Base-by-base conservation (phyloP, 2,113 vertebrate genomes). In the Dicrurus megarhynchus region DNA sequence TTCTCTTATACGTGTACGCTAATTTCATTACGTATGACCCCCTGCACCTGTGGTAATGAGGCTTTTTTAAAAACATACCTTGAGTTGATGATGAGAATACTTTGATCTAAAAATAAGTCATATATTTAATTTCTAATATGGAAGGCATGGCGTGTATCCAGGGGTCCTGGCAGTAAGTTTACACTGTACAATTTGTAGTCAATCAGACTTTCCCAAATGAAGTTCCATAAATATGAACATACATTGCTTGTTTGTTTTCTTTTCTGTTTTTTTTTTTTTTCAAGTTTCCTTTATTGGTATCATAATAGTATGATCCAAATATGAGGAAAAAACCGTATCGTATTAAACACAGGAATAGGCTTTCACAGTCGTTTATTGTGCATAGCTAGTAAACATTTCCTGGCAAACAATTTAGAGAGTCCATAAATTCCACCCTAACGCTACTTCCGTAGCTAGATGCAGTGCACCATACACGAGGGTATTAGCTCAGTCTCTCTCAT, bases 301-400 rank as follows among this genome's bases (percentile, higher is more conserved):
- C 89, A 57, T 96, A 95, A 92, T 87, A 96, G 87, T 86, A 87
- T 57, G 83, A 92, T 85, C 81, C 86, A 96, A 96, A 95, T 93
- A 93, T 93, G 82, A 91, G 78, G 76, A 94, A 95, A 95, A 83
- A 95, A 75, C 39, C 50, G 7, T 96, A 93, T 79, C 82, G 26
- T 90, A 95, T 96, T 95, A 96, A 97, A 97, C 83, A 71, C 90
- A 97, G 87, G 88, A 93, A 96, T 95, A 96, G 1, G 64, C 91
- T 97, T 97, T 91, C 89, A 79, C 93, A 97, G 92, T 92, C 92
- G 4, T 97, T 97, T 97, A 97, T 96, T 97, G 97, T 95, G 92
- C 95, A 97, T 96, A 96, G 93, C 95, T 93, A 97, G 97, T 95
- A 97, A 97, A 97, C 93, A 94, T 97, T 97, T 97, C 97, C 97